These are phyloP conservation scores for Gortyna flavago DNA, from an alignment of 2,888 invertebrate genomes.

Conservation along the genomic window DNA sequence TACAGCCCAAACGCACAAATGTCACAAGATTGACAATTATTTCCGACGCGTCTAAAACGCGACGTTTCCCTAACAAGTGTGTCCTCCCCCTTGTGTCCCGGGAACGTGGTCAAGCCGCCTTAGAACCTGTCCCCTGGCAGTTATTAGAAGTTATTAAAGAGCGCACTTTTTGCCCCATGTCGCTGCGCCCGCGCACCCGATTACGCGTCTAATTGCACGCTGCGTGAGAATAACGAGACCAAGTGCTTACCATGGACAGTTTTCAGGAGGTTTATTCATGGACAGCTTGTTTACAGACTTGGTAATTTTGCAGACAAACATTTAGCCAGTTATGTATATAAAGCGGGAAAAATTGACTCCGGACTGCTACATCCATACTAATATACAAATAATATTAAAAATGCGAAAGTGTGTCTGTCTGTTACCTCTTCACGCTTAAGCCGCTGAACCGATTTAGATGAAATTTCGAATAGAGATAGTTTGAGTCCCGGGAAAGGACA, in stretches of 20 bases:
- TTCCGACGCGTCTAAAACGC: not conserved
- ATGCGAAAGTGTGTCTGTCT: too few relatives aligned
- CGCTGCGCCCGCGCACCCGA: constrained; percentile 70
- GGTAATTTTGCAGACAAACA: not conserved
- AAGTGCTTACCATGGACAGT: constrained; percentile 10
- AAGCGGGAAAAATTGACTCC: too few relatives aligned
- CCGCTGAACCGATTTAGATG: too few relatives aligned
- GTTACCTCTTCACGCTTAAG: too few relatives aligned
- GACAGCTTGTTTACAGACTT: constrained; percentile 8
- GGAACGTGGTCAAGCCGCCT: constrained; percentile 68
- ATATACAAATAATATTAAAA: too few relatives aligned
- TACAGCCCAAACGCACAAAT: too few relatives aligned
- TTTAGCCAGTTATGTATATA: too few relatives aligned
- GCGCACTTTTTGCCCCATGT: constrained; percentile 77
- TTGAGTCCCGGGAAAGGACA: too few relatives aligned
- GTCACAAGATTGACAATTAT: too few relatives aligned
- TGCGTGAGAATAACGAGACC: constrained; percentile 76
- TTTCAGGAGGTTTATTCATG: constrained; percentile 40
- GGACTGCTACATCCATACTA: too few relatives aligned
- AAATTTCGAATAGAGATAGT: too few relatives aligned
- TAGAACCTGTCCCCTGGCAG: constrained; percentile 74
- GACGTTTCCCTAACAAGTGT: constrained; percentile 21
- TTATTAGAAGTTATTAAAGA: constrained; percentile 79
- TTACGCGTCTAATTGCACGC: constrained; percentile 78
- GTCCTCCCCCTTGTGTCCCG: constrained; percentile 10